Evolutionary conservation across 92 coral and sea anemone genomes (phyloP).

Genomic region (Ricordea florida): DNA sequence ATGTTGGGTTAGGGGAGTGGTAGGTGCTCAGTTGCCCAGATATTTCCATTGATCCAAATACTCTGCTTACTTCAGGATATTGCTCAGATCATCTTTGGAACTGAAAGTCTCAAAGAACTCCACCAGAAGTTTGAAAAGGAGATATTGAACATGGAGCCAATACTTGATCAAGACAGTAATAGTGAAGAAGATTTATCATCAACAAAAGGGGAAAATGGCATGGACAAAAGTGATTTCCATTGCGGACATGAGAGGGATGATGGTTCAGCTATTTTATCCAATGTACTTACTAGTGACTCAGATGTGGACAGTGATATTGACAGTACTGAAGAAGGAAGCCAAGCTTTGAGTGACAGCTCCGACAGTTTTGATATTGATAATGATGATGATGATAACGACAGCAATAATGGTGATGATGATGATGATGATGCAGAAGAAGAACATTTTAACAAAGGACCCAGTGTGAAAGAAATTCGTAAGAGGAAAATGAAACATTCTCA

Average conservation of each 20-base stretch:
- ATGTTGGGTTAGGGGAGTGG: too few species aligned
- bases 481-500: constrained; percentile 72
- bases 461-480: constrained; percentile 35
- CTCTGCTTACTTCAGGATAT: too few species aligned
- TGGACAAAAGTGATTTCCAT: constrained; percentile 19
- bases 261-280: too few species aligned
- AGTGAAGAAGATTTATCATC: not conserved
- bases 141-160: not conserved
- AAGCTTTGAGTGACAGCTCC: constrained; percentile 37
- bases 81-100: too few species aligned
- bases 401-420: constrained; percentile 20
- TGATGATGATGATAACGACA: constrained; percentile 55
- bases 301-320: constrained; percentile 51
- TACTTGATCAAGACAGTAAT: not conserved
- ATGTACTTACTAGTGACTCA: constrained; percentile 35
- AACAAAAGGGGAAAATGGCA: not conserved
- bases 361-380: constrained; percentile 38
- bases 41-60: too few species aligned
- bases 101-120: constrained; percentile 36
- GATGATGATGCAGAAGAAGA: constrained; percentile 30
- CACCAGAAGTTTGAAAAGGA: constrained; percentile 21
- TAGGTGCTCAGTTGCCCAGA: too few species aligned
- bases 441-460: constrained; percentile 21
- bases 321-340: constrained; percentile 42
- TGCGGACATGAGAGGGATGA: constrained; percentile 29